phyloP scores from a whole-genome alignment of 2,888 invertebrate species.

The Brenthis hecate region DNA sequence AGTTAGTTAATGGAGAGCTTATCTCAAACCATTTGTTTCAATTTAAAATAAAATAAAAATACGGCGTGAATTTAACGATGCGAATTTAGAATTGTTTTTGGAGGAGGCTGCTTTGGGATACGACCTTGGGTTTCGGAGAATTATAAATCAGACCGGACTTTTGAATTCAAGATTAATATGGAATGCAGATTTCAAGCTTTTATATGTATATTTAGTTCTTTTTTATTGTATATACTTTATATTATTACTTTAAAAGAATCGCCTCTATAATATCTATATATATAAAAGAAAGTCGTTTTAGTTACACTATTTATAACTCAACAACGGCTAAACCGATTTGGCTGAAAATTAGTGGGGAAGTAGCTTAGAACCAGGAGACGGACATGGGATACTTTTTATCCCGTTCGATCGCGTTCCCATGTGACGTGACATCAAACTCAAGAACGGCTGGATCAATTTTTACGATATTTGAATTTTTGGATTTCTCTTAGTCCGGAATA shows the following conservation, averaged over 20 bases:
- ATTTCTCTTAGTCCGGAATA: no score
- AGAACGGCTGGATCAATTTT: no score
- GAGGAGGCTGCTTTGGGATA: constrained; percentile 22
- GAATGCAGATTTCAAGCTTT: constrained; percentile 8
- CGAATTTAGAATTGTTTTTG: constrained; percentile 14
- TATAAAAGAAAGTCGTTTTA: no score
- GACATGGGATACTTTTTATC: no score
- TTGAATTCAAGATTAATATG: constrained; percentile 9
- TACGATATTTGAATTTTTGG: no score
- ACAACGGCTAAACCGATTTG: no score
- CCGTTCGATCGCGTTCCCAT: no score
- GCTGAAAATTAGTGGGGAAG: no score
- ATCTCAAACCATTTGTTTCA: neutral
- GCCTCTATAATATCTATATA: no score
- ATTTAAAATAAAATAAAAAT: constrained; percentile 17
- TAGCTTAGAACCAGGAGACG: no score
- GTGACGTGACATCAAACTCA: no score
- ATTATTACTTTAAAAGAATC: neutral
- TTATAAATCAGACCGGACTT: constrained; percentile 15
- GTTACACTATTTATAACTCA: no score
- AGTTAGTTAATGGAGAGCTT: neutral
- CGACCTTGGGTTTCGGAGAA: constrained; percentile 25
- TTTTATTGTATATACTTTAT: neutral
- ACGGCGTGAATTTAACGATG: constrained; percentile 24
- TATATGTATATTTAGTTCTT: neutral